phyloP scores from a whole-genome alignment of 2,888 invertebrate species.

The Drosophila gaucha region DNA sequence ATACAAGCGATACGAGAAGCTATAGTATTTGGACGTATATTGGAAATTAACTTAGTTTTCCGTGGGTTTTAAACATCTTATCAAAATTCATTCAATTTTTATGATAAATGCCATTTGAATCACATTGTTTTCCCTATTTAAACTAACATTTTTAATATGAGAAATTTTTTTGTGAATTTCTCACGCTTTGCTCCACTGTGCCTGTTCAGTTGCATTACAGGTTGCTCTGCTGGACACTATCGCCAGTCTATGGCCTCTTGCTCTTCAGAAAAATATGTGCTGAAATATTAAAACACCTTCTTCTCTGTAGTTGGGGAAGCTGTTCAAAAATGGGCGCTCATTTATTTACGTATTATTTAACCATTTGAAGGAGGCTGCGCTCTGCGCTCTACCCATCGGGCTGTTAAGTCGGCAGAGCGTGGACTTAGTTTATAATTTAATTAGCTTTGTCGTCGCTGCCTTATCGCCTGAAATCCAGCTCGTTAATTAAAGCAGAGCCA shows the following conservation, averaged over 20 bases:
- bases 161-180: no score
- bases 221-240: neutral
- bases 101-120: neutral
- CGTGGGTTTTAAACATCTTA: no score
- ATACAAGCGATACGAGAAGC: no score
- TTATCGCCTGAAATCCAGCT: slow-evolving; percentile 55
- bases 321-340: slow-evolving; percentile 44
- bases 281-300: slow-evolving; percentile 48
- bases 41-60: no score
- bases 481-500: slow-evolving; percentile 51
- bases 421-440: slow-evolving; percentile 68
- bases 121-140: neutral
- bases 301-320: slow-evolving; percentile 1
- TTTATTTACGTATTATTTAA: slow-evolving; percentile 70
- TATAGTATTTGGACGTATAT: no score
- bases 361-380: slow-evolving; percentile 21
- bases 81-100: neutral
- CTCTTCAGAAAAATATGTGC: slow-evolving; percentile 15
- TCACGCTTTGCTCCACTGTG: slow-evolving; percentile 12
- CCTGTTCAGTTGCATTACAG: slow-evolving; percentile 28
- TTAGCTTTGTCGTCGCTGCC: slow-evolving; percentile 61
- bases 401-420: slow-evolving; percentile 1
- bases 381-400: neutral
- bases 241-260: neutral
- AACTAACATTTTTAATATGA: neutral